A percentile compares a stretch with the other conserved stretches of the same genome.
These are phyloP conservation scores for Morphnarchus princeps DNA, from an alignment of 2,113 vertebrate species.

Conservation along the genomic window DNA sequence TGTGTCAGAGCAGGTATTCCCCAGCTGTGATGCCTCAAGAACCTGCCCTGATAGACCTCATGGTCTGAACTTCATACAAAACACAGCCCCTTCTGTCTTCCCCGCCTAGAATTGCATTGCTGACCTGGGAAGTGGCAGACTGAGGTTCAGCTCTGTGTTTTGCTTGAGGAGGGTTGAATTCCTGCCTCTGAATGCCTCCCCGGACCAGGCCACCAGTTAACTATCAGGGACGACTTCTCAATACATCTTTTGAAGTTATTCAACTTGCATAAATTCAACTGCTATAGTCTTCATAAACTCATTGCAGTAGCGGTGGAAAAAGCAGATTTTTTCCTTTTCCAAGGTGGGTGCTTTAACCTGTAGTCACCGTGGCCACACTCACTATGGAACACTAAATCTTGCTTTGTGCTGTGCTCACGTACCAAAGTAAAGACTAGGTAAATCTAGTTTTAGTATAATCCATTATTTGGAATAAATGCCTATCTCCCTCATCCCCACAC, in stretches of 20 bases:
- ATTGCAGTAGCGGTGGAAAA: not conserved
- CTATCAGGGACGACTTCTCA: rapidly evolving
- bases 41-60: not conserved
- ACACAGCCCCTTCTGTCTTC: not conserved
- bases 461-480: not conserved
- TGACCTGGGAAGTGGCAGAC: not conserved
- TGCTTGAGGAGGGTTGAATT: not conserved
- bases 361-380: not conserved
- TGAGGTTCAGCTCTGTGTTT: not conserved
- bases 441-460: not conserved
- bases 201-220: not conserved
- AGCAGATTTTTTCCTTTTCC: not conserved
- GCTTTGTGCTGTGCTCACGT: not conserved
- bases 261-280: not conserved
- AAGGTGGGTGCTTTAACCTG: not conserved
- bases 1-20: not conserved
- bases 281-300: not conserved
- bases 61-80: not conserved
- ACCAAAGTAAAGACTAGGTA: not conserved
- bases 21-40: not conserved
- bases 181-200: not conserved
- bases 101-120: not conserved
- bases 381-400: not conserved
- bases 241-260: not conserved
- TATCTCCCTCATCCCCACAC: not conserved